Base-by-base conservation (phyloP, 2,888 invertebrate genomes). In the Dilophus febrilis region DNA sequence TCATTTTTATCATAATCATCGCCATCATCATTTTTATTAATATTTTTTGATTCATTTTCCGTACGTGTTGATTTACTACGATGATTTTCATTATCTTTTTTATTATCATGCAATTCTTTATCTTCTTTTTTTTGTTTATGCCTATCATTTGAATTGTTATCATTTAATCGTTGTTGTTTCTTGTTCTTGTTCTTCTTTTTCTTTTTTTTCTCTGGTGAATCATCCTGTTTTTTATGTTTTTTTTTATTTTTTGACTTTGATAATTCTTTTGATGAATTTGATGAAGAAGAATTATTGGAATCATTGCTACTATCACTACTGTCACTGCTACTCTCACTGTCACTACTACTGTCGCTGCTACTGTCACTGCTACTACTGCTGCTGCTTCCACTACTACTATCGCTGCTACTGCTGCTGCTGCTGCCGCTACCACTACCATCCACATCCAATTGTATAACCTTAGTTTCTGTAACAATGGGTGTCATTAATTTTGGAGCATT, bases 401-500 rank as follows among this genome's bases (percentile, higher is more conserved):
- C 47, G 26, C 48, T 48, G 44, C 49, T 49, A 40, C 49, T 46
- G 46, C 52, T 49, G 6, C 63, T 61, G 44, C 49, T 43, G 38
- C 42, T 42, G 10, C 52, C 45, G 45, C 49, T 50, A 46, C 52
- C 45, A 48, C 56, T 42, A 42, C 48, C 4, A 6, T 7, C 16
- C 7, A 13, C 5, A 18, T 30, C 33, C 8, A 35, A 42, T 53
- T 44, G 42, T 42, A 64, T 54, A 41, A 59, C 40, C 37, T 57
- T 49, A 49, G 61, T 53, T 16, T 55, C 49, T 52, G 61, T 52
- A 48, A 58, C 49, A 43, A 58, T 55, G 1, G 61, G 59, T 26
- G 60, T 56, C 3, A 49, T 31, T 3, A 36, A 44, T 45, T 61
- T 61, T 4, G 62, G 62, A 1, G 59, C 60, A 44, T 51, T 59